A percentile compares a stretch with the other conserved stretches of the same genome.
Evolutionary conservation across 1,140 invertebrate genomes (phyloP).

Genomic region (Cotesia glomerata): DNA sequence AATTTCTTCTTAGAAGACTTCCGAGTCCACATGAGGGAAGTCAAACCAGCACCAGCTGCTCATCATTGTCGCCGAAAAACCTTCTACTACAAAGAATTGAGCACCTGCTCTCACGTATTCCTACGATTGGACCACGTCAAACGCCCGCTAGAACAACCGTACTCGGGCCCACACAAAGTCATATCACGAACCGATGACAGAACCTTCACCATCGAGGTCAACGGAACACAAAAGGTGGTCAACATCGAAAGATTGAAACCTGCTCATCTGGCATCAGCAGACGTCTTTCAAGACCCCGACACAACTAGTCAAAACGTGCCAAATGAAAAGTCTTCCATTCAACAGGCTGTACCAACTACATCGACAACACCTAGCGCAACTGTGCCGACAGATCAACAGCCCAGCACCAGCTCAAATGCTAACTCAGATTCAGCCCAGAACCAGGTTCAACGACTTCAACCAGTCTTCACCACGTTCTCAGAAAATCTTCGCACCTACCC

Average conservation of each 20-base stretch:
- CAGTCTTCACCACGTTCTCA: not conserved
- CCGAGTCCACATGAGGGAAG: not conserved
- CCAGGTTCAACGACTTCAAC: not conserved
- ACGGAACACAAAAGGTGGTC: not conserved
- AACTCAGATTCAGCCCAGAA: not conserved
- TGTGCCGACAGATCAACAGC: no score
- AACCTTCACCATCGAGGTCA: slow-evolving; percentile 29
- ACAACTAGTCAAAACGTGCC: not conserved
- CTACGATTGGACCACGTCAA: slow-evolving; percentile 29
- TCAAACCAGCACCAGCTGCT: not conserved
- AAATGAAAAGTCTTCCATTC: not conserved
- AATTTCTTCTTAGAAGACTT: not conserved
- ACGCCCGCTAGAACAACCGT: slow-evolving; percentile 33
- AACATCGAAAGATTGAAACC: slow-evolving; percentile 8
- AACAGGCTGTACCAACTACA: no score
- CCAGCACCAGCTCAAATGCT: no score
- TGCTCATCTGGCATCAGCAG: not conserved
- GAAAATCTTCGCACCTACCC: not conserved
- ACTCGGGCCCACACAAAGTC: slow-evolving; percentile 37
- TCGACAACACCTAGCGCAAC: no score
- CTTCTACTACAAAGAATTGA: slow-evolving; percentile 32
- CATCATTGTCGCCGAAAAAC: slow-evolving; percentile 1
- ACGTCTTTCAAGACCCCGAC: not conserved
- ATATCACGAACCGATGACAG: slow-evolving; percentile 20
- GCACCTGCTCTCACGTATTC: slow-evolving; percentile 37